phyloP scores from a whole-genome alignment of 2,888 invertebrate species.

The Troglohyphantes excavatus region DNA sequence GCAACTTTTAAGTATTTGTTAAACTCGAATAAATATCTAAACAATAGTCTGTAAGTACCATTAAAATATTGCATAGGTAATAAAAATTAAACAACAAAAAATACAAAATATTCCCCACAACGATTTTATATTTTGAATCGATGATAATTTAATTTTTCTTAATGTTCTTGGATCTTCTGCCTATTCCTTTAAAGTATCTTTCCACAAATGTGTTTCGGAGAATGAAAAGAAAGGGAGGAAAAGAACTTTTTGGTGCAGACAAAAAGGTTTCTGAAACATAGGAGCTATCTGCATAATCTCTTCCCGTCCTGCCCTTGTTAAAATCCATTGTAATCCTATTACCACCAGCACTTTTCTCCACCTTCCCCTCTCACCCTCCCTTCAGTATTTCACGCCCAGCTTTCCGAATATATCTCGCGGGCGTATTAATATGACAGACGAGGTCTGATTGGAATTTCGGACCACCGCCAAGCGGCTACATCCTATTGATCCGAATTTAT shows the following conservation, averaged over 20 bases:
- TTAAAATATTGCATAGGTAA: no score
- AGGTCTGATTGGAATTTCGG: slow-evolving; percentile 39
- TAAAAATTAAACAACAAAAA: no score
- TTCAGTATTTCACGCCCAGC: slow-evolving; percentile 43
- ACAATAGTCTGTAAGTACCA: no score
- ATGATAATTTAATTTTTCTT: background rate
- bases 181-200: background rate
- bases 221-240: background rate
- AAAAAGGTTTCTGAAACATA: background rate
- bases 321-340: slow-evolving; percentile 44
- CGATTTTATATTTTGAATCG: background rate
- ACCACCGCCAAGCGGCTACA: slow-evolving; percentile 37
- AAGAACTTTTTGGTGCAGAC: background rate
- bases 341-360: background rate
- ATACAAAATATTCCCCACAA: no score
- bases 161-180: no score
- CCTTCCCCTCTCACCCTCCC: background rate
- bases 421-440: background rate
- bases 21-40: no score
- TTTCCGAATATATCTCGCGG: slow-evolving; percentile 28
- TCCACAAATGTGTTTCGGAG: background rate
- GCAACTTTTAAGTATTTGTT: no score
- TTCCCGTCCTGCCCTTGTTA: slow-evolving; percentile 12
- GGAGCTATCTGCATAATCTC: slow-evolving; percentile 2
- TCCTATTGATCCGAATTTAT: no score